Evolutionary conservation across 30 jellyfish, hydroid and myxozoan genomes (phyloP), one percentile per base, ranked within the genome.

Genomic region (Aurelia aurita): DNA sequence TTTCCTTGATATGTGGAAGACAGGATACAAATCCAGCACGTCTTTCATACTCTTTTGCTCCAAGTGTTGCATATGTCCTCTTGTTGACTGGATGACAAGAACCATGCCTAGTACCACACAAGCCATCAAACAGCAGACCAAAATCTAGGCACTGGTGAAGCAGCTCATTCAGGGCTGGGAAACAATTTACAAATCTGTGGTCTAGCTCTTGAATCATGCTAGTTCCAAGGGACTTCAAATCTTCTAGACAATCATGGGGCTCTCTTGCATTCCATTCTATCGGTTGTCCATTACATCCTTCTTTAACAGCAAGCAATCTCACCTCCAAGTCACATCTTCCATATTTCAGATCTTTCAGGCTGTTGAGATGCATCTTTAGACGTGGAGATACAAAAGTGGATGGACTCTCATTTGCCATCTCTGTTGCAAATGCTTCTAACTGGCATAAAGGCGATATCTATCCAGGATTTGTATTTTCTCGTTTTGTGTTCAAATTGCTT

Each of bases 231-330:
- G 11, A 13, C 27, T 74, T 49, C 53, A 74, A 49, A 51, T 74
- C 86, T 8, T 15, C 13, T 27, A 74, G 58, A 54, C 74, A 74
- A 53, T 74, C 86, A 7, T 53, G 16, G 9, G 86, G 86, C 55
- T 74, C 86, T 27, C 86, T 74, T 49, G 86, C 86, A 22, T 10
- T 32, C 86, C 86, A 74, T 27, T 74, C 86, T 6, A 74, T 57
- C 15, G 74, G 74, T 49, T 49, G 25, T 11, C 86, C 45, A 49
- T 45, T 14, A 5, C 77, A 13, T 20, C 58, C 86, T n/a, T 49
- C 79, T 27, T 13, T 25, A 22, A 34, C 58, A 9, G 51, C 58
- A 51, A 74, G 72, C 86, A 78, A 46, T 23, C 86, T 78, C n/a
- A 3, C 76, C 54, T 74, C 86, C 77, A 74, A 74, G 8, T 74